Evolutionary conservation across 2,888 invertebrate species (phyloP).

Genomic region (Lepidochrysops patricia): DNA sequence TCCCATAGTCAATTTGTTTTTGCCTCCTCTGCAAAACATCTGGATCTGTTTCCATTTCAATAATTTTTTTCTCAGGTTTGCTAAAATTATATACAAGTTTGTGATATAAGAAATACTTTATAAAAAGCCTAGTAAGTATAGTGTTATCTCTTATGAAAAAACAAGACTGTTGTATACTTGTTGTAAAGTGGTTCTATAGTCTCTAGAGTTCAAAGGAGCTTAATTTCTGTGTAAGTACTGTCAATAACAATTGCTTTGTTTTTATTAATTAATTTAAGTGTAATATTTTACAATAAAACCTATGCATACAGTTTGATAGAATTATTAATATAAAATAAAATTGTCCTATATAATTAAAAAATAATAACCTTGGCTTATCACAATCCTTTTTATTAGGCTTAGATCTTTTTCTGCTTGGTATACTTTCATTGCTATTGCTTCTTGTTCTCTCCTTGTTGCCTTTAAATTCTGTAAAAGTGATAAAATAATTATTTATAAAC

Average conservation of each 20-base stretch:
- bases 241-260: neutral
- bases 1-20: constrained; percentile 96
- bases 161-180: too few species aligned
- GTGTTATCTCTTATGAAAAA: too few species aligned
- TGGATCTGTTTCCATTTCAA: constrained; percentile 81
- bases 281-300: too few species aligned
- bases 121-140: too few species aligned
- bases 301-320: too few species aligned
- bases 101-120: too few species aligned
- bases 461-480: constrained; percentile 24
- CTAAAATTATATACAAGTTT: too few species aligned
- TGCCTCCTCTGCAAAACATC: constrained; percentile 83
- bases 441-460: constrained; percentile 35
- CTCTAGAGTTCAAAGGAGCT: too few species aligned
- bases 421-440: constrained; percentile 43
- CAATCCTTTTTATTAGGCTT: constrained; percentile 42
- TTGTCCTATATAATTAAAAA: neutral
- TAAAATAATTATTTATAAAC: neutral
- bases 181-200: too few species aligned
- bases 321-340: too few species aligned
- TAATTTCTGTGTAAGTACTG: too few species aligned
- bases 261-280: constrained; percentile 12
- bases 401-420: constrained; percentile 44
- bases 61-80: constrained; percentile 31
- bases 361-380: constrained; percentile 32